Base-by-base conservation (phyloP, 2,113 vertebrate species). In the Platichthys stellatus region DNA sequence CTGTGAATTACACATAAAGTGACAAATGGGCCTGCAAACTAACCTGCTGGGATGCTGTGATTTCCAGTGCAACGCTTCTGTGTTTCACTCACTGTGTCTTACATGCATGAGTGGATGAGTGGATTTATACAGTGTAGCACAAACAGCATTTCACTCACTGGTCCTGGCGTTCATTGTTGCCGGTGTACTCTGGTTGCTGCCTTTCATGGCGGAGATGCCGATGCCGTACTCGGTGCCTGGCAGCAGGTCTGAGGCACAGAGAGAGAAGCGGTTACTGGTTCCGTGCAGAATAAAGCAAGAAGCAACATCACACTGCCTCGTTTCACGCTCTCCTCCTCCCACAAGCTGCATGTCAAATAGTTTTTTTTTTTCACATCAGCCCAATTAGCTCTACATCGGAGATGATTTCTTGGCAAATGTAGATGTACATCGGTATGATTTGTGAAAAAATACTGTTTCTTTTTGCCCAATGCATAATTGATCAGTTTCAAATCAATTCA, bases 91-190 rank as follows among this genome's bases (percentile, higher is more conserved):
- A 54, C 47, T 62, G 26, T 40, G n/a, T 63, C 47, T 62, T 60
- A 43, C 15, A 68, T 65, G 73, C 65, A 68, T 15, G 49, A 76
- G 5, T 26, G 51, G 35, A 35, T 78, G 47, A 17, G 4, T 43
- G 24, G 28, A 20, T 83, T 78, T 26, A 45, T 64, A 69, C 2
- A 59, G n/a, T n/a, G 6, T 13, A 70, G 10, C 43, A 60, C n/a
- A 45, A 60, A 62, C 24, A 73, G 12, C 43, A 28, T 54, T 75
- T 56, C 24, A 69, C 95, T 96, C 84, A 98, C 98, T 96, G 0
- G 98, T 99, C 76, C 98, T 96, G 73, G 97, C 97, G 0, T 99
- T 99, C 96, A 98, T 97, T 56, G 98, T 99, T 0, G 97, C 96
- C 0, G 98, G 97, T n/a, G 95, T 91, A 0, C 98, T 99, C 91